Evolutionary conservation across 2,888 invertebrate genomes (phyloP).

Genomic region (Proisotoma minuta): DNA sequence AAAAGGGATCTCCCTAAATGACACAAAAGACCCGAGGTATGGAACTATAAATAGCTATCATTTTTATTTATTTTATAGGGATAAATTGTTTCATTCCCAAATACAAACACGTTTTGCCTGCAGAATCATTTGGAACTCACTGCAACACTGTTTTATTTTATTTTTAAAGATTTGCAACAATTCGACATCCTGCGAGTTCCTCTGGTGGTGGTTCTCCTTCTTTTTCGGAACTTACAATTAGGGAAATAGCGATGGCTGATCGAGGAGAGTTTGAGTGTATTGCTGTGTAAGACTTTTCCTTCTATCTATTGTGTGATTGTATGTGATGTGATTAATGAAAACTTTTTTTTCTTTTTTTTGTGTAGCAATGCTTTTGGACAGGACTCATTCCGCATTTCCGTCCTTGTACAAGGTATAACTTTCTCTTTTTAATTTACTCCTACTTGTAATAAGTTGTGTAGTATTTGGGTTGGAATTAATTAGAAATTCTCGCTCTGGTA

Average conservation of each 20-base stretch:
- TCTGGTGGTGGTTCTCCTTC: slow-evolving; percentile 26
- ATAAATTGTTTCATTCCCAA: no score
- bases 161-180: slow-evolving; percentile 16
- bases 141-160: slow-evolving; percentile 6
- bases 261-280: slow-evolving; percentile 61
- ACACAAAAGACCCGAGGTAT: slow-evolving; percentile 35
- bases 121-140: neutral
- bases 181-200: slow-evolving; percentile 13
- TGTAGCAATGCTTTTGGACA: slow-evolving; percentile 61
- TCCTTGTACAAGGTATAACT: slow-evolving; percentile 53
- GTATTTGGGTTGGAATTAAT: neutral
- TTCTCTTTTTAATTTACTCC: no score
- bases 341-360: slow-evolving; percentile 1
- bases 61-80: no score
- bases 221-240: slow-evolving; percentile 58
- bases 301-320: neutral
- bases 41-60: no score
- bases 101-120: no score
- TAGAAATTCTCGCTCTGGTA: neutral
- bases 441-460: no score
- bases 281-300: slow-evolving; percentile 49
- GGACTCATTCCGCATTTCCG: slow-evolving; percentile 54
- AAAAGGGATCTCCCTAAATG: slow-evolving; percentile 49
- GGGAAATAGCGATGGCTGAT: slow-evolving; percentile 56
- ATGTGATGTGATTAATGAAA: neutral